Percentiles rank a stretch among this genome's conserved stretches.
Evolutionary conservation across 2,888 invertebrate species (phyloP).

Genomic region (Apamea anceps): DNA sequence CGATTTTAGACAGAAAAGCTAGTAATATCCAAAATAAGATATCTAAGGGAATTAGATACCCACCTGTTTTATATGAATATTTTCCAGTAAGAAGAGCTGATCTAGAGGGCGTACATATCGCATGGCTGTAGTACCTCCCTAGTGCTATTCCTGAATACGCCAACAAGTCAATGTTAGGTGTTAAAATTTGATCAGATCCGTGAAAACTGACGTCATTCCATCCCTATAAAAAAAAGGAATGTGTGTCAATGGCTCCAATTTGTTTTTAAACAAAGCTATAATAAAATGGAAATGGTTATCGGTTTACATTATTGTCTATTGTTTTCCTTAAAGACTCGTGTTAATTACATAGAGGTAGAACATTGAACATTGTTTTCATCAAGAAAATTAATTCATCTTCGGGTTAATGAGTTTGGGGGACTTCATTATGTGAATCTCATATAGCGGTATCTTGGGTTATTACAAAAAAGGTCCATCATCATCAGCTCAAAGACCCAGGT

Average conservation of each 20-base stretch:
- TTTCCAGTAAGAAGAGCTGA: constrained; percentile 95
- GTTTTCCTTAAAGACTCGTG: constrained; percentile 18
- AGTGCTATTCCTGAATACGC: constrained; percentile 96
- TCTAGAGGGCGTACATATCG: constrained; percentile 96
- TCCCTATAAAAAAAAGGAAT: constrained; percentile 91
- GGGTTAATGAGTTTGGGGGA: neutral
- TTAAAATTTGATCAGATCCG: constrained; percentile 95
- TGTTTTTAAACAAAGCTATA: constrained; percentile 6
- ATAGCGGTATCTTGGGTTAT: neutral
- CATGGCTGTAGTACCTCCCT: constrained; percentile 95
- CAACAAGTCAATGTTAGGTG: constrained; percentile 97
- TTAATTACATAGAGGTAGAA: neutral
- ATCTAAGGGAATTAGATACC: constrained; percentile 44
- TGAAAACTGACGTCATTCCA: constrained; percentile 98
- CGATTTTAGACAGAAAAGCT: neutral
- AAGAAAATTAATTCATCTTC: neutral
- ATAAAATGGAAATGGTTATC: constrained; percentile 15
- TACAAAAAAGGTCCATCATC: neutral
- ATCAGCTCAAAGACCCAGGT: neutral
- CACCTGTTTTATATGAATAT: constrained; percentile 95
- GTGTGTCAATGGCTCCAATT: neutral
- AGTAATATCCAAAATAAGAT: neutral
- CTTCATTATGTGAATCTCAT: neutral
- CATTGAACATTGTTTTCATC: neutral
- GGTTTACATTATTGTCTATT: constrained; percentile 5